Base-by-base conservation (phyloP, 2,888 invertebrate genomes). In the Aethes cnicana region DNA sequence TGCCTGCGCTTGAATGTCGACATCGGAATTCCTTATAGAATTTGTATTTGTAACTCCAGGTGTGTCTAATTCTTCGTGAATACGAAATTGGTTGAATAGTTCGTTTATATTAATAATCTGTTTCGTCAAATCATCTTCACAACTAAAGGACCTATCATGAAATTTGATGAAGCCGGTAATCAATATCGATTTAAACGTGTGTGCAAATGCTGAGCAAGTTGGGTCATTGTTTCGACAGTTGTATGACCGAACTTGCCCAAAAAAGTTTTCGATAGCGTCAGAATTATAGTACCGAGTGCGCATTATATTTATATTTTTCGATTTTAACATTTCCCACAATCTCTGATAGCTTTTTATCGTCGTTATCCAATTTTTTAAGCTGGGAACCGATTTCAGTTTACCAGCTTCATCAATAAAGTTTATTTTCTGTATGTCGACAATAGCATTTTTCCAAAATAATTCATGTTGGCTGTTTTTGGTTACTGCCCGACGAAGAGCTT, bases 321-420 rank as follows among this genome's bases (percentile, higher is more conserved):
- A n/a, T 21, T 43, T 32, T 1, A 54, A 35, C 12, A 35, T 20
- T 8, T 37, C 26, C 50, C 50, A 56, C 41, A 57, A 1, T 20
- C 52, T 47, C 20, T 39, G 9, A n/a, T 39, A 48, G 44, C 56
- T 58, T 53, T 57, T 18, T 9, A 57, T 6, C n/a, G 56, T 55
- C 3, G 25, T 23, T 1, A 60, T 9, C 46, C 54, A 58, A 17
- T 58, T 58, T 42, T 36, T 55, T 46, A 61, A 25, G 23, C 43
- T 42, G 26, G 57, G 58, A 5, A 56, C 57, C 16, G 53, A 32
- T 41, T 11, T 53, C 39, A 55, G 21, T 47, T 39, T 46, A 6
- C 47, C 41, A 14, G 28, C 25, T 12, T 50, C 42, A 20, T 46
- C 30, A 12, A 61, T 12, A 49, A 37, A 55, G 30, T 42, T 53